Conservation (phyloP, 2,888 invertebrate species). For the Siphlonurus alternatus region DNA sequence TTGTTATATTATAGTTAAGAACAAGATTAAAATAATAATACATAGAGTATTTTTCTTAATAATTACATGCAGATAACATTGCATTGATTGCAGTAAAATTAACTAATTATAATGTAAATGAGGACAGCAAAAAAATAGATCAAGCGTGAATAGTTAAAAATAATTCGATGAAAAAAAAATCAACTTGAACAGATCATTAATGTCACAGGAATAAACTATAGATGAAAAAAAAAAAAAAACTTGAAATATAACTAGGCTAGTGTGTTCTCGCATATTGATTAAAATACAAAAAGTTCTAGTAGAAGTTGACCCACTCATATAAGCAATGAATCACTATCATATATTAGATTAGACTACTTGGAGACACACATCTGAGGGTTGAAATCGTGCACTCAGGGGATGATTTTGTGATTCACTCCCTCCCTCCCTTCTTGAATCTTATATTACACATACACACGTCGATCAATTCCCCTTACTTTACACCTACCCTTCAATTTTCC, state of each 20-base stretch:
- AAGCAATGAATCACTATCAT: background rate
- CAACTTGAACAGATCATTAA: too few relatives aligned
- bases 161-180: too few relatives aligned
- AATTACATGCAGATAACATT: too few relatives aligned
- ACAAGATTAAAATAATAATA: too few relatives aligned
- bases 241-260: background rate
- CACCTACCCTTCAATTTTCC: background rate
- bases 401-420: background rate
- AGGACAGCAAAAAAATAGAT: too few relatives aligned
- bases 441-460: background rate
- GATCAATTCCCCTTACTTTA: background rate
- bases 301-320: background rate
- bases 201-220: too few relatives aligned
- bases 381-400: background rate
- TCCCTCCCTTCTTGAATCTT: background rate
- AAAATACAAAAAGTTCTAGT: background rate
- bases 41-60: too few relatives aligned
- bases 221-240: too few relatives aligned
- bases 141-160: too few relatives aligned
- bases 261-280: background rate
- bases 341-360: background rate
- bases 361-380: background rate
- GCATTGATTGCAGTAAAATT: too few relatives aligned
- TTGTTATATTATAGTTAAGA: too few relatives aligned
- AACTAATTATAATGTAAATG: too few relatives aligned